Base-by-base conservation (phyloP, 2,797 vertebrate species). In the Acridotheres tristis region DNA sequence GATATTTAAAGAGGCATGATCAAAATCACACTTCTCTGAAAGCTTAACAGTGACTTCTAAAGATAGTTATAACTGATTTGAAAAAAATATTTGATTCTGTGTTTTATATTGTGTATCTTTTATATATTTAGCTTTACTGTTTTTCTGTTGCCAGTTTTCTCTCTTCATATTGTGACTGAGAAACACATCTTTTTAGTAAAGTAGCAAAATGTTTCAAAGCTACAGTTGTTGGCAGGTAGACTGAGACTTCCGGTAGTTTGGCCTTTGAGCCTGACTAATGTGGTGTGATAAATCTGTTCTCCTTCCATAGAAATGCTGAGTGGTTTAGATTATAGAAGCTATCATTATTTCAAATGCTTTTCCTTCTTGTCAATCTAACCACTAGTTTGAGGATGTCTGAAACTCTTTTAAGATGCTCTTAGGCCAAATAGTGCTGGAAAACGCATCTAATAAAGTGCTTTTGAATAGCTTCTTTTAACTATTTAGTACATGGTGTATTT, bases 1-100 rank as follows among this genome's bases (percentile, higher is more conserved):
- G 93, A 93, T 94, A 89, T 93, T 93, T 95, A 92, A 94, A 91
- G 89, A 90, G 53, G 63, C 51, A 43, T 53, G 85, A 86, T 93
- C 66, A 79, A 84, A 95, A 91, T 92, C 87, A 90, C 3, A 21
- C 62, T 88, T 72, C 54, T 55, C 58, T 93, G 66, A 78, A 92
- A 89, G 57, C 42, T 71, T 74, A 82, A 63, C 57, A 67, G 66
- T 69, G 59, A 53, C 23, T 93, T 78, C 76, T 86, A 88, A 91
- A 95, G 74, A 93, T 94, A 92, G 73, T 36, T 78, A 18, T 36
- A 93, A 63, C 32, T 80, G 17, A 30, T 54, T 36, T 63, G 36
- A 7, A 7, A 42, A 85, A 80, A 57, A 18, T 15, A 40, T 48
- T 94, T 36, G 38, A 43, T 86, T 95, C 38, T 84, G 23, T 43